phyloP scores from a whole-genome alignment of 2,797 vertebrate species.

The Acanthurus lineatus region DNA sequence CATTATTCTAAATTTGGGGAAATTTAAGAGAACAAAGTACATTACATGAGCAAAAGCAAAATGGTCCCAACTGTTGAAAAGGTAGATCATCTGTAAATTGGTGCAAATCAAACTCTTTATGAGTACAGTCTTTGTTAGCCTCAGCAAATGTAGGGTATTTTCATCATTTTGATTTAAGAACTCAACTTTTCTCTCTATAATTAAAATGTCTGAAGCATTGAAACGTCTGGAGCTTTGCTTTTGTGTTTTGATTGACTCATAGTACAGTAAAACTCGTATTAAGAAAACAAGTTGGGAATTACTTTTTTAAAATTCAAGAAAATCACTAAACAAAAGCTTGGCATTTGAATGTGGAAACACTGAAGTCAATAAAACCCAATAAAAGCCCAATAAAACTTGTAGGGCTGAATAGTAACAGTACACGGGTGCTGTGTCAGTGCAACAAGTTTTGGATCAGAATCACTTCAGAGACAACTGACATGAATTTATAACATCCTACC shows the following conservation, averaged over 20 bases:
- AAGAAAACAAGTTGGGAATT: background rate
- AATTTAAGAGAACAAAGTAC: background rate
- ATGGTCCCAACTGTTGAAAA: background rate
- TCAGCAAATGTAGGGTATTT: background rate
- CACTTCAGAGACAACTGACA: background rate
- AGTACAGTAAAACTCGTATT: conserved; percentile 2
- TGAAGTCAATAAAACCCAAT: conserved; percentile 8
- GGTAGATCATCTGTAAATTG: background rate
- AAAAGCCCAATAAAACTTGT: conserved; percentile 3
- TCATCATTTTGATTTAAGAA: background rate
- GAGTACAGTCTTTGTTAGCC: background rate
- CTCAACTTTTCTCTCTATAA: background rate
- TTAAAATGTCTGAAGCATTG: background rate
- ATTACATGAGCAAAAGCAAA: background rate
- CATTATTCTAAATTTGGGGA: background rate
- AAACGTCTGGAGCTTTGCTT: background rate
- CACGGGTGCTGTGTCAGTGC: background rate
- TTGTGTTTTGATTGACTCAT: background rate
- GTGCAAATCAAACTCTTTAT: background rate
- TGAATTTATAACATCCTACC: background rate
- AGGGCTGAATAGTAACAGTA: background rate
- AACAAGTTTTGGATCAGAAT: background rate
- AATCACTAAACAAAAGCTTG: background rate
- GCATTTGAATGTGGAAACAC: background rate
- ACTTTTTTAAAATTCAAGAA: conserved; percentile 2